phyloP scores from a whole-genome alignment of 1,140 invertebrate species.

The Microplitis mediator region DNA sequence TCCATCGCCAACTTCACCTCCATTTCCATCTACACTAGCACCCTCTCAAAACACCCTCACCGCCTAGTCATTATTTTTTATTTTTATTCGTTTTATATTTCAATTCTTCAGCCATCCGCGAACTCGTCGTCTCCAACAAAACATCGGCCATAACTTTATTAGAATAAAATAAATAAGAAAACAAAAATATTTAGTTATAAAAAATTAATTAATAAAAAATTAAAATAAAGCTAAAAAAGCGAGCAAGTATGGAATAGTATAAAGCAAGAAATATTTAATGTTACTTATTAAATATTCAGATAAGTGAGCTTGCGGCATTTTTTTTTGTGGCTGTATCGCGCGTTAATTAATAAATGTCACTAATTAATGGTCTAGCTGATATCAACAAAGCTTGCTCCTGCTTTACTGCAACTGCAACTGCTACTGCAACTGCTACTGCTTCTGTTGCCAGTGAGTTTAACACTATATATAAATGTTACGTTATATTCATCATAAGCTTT shows the following conservation, averaged over 20 bases:
- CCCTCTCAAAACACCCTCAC: not conserved
- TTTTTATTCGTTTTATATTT: conserved; percentile 9
- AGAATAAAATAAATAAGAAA: too few relatives aligned
- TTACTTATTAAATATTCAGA: conserved; percentile 7
- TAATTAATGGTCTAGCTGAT: conserved; percentile 37
- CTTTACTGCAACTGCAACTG: not conserved
- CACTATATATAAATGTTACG: not conserved
- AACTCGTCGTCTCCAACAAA: too few relatives aligned
- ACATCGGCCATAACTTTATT: too few relatives aligned
- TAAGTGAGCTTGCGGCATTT: not conserved
- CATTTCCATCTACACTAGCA: not conserved
- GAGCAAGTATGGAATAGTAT: too few relatives aligned
- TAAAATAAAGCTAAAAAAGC: too few relatives aligned
- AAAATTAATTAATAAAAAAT: not conserved
- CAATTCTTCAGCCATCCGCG: not conserved
- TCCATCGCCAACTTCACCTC: not conserved
- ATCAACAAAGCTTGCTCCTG: not conserved
- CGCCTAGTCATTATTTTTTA: not conserved
- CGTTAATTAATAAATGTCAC: conserved; percentile 42
- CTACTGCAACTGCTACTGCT: not conserved
- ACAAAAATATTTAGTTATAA: conserved; percentile 6
- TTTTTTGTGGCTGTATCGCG: conserved; percentile 20
- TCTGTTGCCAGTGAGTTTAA: too few relatives aligned
- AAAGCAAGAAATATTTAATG: not conserved
- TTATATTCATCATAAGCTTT: not conserved